phyloP scores from a whole-genome alignment of 2,797 vertebrate genomes.

The Loriculus beryllinus region DNA sequence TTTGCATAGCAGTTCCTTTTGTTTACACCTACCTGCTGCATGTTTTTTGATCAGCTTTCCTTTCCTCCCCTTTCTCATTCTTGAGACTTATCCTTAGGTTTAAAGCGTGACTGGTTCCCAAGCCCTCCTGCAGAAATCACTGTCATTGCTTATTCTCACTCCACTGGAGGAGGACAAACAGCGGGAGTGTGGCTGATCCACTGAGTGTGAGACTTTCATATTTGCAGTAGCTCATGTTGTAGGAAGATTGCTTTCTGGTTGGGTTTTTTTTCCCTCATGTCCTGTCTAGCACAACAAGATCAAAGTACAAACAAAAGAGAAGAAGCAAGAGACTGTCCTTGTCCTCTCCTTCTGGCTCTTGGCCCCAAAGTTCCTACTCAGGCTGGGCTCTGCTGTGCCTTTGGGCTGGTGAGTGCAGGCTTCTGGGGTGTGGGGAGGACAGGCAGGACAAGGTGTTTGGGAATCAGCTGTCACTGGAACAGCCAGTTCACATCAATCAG shows the following conservation, averaged over 20 bases:
- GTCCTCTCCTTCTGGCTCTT: not conserved
- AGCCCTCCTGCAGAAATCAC: not conserved
- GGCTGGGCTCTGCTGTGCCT: not conserved
- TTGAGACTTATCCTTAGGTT: not conserved
- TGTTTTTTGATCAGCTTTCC: not conserved
- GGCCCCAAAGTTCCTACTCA: not conserved
- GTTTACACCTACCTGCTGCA: not conserved
- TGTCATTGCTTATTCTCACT: not conserved
- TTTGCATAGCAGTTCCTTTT: not conserved
- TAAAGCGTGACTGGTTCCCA: not conserved
- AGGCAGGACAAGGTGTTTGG: fast-evolving
- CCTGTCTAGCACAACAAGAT: not conserved
- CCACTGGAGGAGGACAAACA: not conserved
- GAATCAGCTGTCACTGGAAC: not conserved
- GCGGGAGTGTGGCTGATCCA: not conserved
- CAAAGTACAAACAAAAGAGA: not conserved
- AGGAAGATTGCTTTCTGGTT: not conserved
- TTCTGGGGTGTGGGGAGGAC: not conserved
- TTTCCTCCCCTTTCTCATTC: not conserved
- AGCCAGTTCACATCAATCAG: not conserved
- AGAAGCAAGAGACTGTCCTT: not conserved
- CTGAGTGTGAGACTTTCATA: not conserved
- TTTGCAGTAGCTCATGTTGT: not conserved
- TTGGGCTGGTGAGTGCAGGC: not conserved
- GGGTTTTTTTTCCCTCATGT: not conserved